Base-by-base conservation (phyloP, 2,797 vertebrate species). In the Cuniculus paca region DNA sequence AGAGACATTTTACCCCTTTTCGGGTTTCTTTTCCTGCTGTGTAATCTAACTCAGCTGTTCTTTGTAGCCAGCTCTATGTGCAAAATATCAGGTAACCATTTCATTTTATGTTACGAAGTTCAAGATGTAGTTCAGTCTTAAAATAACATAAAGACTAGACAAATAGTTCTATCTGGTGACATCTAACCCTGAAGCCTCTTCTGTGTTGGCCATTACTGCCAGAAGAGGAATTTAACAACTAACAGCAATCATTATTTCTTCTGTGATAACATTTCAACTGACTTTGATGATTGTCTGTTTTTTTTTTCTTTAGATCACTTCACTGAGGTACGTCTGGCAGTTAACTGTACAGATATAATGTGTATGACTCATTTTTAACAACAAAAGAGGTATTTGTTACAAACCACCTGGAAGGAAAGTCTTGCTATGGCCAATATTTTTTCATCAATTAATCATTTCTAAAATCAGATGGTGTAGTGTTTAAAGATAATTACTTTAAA, bases 101-200 rank as follows among this genome's bases (percentile, higher is more conserved):
- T 91, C 50, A 56, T 72, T 95, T 93, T 42, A 84, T 85, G 58
- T 81, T 48, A 61, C 74, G 48, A 68, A 94, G 20, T 61, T 88
- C 65, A 78, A 42, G 12, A 63, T 68, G 74, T 60, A 65, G 56
- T 75, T 91, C 68, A 90, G 24, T 88, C 86, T 96, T 92, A 96
- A 95, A 97, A 94, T 94, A 91, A 92, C 82, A 54, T 24, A 26
- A 91, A 61, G 24, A 52, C 36, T 75, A 68, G 36, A 96, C 52
- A 79, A 48, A 82, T 74, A 79, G 6, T 54, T 92, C 42, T 87
- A 9, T 87, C 45, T 90, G 48, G 3, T 26, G 93, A 50, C 45
- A 61, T 81, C 80, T 83, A 79, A 34, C 17, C 14, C 45, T 36
- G 26, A 81, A 94, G 45, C n/a, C n/a, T 19, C 1, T 42, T 52